Evolutionary conservation across 2,113 vertebrate genomes (phyloP), one percentile per base, ranked within the genome.

Genomic region (Ursus arctos): DNA sequence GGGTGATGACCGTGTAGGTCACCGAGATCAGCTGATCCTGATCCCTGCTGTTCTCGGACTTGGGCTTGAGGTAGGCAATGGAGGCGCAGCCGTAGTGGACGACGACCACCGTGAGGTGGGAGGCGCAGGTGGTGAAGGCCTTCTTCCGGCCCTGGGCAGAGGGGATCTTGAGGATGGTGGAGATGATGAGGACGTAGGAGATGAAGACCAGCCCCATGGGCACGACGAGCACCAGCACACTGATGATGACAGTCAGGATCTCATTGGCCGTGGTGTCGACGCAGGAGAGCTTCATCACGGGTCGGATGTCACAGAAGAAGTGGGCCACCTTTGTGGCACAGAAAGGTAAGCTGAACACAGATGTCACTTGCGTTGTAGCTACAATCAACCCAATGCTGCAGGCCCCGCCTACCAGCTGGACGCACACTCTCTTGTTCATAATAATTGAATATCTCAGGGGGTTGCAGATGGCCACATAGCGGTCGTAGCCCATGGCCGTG

Each of bases 191-290:
- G n/a, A 96, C 6, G 0, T 97, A 96, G 47, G 97, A 95, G 22
- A 96, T 85, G 76, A 96, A 91, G 43, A 97, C 65, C 51, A 98
- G 81, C 40, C 65, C 63, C 95, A 97, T 90, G 18, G 95, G 87
- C 1, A 86, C 33, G 1, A 94, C 6, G 3, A 97, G 15, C 43
- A 94, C 51, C 8, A 95, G n/a, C 15, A 96, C 31, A 36, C 59
- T 83, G 59, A 91, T 87, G 19, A 95, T 57, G 24, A 82, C 28
- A 13, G 72, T 49, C 26, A 95, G 36, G 22, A 86, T 94, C 86
- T 96, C 94, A 10, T 82, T 90, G n/a, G 74, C 26, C 33, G 65
- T 86, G 1, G 24, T 94, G 21, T 97, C 59, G 0, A 31, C 43
- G 4, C 82, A 96, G 19, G 77, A 94, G 4, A 97, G 79, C 11